Evolutionary conservation across 2,113 vertebrate species (phyloP).

Genomic region (Lamprologus speciosus): DNA sequence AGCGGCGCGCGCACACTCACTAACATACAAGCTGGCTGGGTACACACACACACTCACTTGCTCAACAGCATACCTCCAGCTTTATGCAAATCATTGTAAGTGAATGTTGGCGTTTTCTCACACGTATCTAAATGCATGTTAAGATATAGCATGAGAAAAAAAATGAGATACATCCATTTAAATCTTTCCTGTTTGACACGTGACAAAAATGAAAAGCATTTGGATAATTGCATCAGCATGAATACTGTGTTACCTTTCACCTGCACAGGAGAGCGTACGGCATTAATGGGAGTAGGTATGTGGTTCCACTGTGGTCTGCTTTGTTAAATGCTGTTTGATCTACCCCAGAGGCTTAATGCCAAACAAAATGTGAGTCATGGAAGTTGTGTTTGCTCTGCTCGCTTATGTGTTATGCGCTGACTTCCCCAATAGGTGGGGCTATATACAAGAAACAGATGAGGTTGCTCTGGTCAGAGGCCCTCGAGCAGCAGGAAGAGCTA

Average conservation of each 20-base stretch:
- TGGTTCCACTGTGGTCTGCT: not conserved
- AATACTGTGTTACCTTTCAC: not conserved
- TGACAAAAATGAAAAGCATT: not conserved
- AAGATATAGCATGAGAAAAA: not conserved
- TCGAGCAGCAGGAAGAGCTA: conserved; percentile 53
- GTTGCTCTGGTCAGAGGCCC: conserved; percentile 42
- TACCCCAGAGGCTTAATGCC: not conserved
- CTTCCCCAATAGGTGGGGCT: conserved; percentile 65
- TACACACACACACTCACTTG: not conserved
- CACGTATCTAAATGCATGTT: not conserved
- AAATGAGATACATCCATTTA: not conserved
- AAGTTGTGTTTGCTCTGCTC: not conserved
- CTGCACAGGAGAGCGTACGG: not conserved
- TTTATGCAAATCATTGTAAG: not conserved
- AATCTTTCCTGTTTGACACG: not conserved
- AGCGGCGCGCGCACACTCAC: not conserved
- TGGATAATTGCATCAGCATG: not conserved
- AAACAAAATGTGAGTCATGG: conserved; percentile 8
- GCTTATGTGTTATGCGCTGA: not conserved
- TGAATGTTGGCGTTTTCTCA: not conserved
- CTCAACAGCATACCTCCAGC: not conserved
- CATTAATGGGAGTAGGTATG: not conserved
- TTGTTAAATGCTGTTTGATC: conserved; percentile 28
- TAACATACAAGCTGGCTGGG: not conserved
- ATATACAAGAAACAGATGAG: conserved; percentile 60